These are phyloP conservation scores for Parnassius orleans DNA, from an alignment of 2,888 invertebrate species.

Conservation along the genomic window DNA sequence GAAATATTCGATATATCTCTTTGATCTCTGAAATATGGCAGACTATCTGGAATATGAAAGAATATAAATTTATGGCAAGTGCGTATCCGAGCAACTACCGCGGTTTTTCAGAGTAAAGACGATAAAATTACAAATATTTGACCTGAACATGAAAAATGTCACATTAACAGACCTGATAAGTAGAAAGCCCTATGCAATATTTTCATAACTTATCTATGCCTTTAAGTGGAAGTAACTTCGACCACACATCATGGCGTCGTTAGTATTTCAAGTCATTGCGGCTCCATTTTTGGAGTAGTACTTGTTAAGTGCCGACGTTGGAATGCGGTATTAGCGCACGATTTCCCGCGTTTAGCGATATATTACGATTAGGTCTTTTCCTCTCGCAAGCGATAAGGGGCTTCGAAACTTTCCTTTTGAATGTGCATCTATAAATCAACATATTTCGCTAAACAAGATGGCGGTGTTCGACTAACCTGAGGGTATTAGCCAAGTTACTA, in stretches of 20 bases:
- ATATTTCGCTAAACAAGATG: neutral
- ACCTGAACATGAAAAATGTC: neutral
- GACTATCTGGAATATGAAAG: too few species aligned
- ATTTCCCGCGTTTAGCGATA: slow-evolving; percentile 17
- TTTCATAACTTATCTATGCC: neutral
- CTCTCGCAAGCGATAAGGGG: slow-evolving; percentile 4
- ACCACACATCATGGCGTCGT: slow-evolving; percentile 1
- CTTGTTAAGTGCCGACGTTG: slow-evolving; percentile 23
- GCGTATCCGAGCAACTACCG: too few species aligned
- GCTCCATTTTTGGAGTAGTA: slow-evolving; percentile 36
- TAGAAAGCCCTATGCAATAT: slow-evolving; percentile 1
- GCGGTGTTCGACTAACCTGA: neutral
- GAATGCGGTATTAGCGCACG: slow-evolving; percentile 14
- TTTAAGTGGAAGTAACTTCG: slow-evolving; percentile 7
- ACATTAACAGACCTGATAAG: slow-evolving; percentile 5
- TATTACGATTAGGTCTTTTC: slow-evolving; percentile 9
- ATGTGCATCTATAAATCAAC: neutral
- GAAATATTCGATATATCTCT: too few species aligned
- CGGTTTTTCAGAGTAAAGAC: too few species aligned
- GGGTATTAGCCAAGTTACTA: too few species aligned
- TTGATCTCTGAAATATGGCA: too few species aligned
- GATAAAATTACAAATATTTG: too few species aligned
- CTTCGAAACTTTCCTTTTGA: slow-evolving; percentile 14
- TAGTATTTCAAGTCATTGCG: slow-evolving; percentile 29
- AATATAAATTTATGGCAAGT: too few species aligned